These are phyloP conservation scores for Podargus strigoides DNA, from an alignment of 2,797 vertebrate genomes.

Conservation along the genomic window DNA sequence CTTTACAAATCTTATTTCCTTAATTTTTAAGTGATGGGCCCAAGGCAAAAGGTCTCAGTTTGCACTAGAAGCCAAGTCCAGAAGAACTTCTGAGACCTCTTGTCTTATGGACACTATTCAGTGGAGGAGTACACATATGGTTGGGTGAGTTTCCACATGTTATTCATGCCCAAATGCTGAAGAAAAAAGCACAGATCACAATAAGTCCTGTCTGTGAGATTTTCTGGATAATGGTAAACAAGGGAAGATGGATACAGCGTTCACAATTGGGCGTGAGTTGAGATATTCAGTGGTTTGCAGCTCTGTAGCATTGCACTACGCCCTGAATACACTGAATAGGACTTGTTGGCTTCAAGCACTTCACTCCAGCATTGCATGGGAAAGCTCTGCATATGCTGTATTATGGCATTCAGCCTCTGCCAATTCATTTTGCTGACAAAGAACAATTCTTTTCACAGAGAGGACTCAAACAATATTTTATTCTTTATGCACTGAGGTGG, in stretches of 20 bases:
- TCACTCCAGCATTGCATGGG: slow-evolving; percentile 9
- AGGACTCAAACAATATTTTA: neutral
- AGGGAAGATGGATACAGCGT: neutral
- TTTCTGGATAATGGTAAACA: neutral
- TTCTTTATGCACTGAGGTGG: neutral
- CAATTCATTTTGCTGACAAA: slow-evolving; percentile 44
- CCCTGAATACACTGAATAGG: slow-evolving; percentile 49
- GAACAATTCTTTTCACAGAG: neutral
- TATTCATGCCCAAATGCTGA: neutral
- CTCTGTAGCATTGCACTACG: neutral
- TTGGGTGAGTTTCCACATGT: neutral
- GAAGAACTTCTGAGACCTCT: neutral
- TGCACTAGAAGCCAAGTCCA: neutral
- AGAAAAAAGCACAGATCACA: neutral
- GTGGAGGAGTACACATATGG: neutral
- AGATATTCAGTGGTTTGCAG: neutral
- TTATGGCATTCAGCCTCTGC: slow-evolving; percentile 42
- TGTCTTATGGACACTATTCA: neutral
- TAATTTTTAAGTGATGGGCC: neutral
- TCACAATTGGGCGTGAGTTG: neutral
- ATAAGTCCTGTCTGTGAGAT: neutral
- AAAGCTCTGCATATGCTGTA: slow-evolving; percentile 20
- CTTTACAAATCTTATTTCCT: neutral
- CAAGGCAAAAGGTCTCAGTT: neutral
- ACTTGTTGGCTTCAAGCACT: neutral